These are phyloP conservation scores for Gambusia holbrooki DNA, from an alignment of 2,113 vertebrate species.

Conservation along the genomic window DNA sequence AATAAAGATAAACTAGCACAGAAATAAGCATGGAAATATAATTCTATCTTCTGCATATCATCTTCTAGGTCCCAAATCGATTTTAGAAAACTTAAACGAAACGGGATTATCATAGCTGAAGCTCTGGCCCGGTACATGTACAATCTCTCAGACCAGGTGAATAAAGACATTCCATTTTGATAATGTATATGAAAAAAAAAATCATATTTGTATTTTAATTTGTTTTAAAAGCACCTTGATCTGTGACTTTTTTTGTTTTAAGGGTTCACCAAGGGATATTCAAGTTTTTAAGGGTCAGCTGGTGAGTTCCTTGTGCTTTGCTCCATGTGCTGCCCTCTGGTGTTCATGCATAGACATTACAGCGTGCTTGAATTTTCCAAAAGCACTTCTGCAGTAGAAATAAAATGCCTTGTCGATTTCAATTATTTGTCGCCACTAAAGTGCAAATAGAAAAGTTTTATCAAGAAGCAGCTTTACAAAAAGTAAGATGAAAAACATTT, in stretches of 20 bases:
- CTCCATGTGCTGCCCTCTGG: conserved; percentile 50
- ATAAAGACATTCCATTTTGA: background rate
- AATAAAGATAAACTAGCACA: background rate
- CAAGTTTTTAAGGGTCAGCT: conserved; percentile 79
- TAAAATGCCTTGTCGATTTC: background rate
- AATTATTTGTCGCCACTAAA: background rate
- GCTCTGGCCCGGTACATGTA: conserved; percentile 78
- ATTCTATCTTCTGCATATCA: background rate
- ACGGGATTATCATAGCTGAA: conserved; percentile 78
- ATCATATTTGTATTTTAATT: background rate
- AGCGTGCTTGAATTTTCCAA: background rate
- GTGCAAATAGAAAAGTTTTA: background rate
- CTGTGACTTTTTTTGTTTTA: background rate
- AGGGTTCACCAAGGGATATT: conserved; percentile 78
- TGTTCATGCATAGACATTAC: conserved; percentile 34
- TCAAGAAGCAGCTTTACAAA: background rate
- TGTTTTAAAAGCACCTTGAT: background rate
- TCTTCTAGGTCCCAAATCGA: conserved; percentile 76
- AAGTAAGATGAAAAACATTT: background rate
- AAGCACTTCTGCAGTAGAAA: background rate
- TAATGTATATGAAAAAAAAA: background rate
- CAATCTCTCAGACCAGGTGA: conserved; percentile 81
- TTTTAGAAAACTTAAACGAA: conserved; percentile 78
- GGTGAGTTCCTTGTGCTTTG: conserved; percentile 59
- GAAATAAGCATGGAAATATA: background rate